Evolutionary conservation across 2,113 vertebrate species (phyloP), one percentile per base, ranked within the genome.

Genomic region (Apistogramma diplotaenia): DNA sequence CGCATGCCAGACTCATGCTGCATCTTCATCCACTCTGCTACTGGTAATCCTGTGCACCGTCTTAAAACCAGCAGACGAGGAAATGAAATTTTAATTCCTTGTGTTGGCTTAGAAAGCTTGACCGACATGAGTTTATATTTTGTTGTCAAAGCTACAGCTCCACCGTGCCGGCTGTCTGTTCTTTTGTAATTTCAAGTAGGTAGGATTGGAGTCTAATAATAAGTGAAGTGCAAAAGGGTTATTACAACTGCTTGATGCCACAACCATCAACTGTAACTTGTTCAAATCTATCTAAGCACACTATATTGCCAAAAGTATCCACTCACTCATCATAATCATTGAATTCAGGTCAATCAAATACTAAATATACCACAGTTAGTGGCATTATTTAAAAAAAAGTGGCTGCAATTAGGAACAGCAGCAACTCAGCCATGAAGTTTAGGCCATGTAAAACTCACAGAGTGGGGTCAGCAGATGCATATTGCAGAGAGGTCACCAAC

Each of bases 31-130:
- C 46, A 46, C 43, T 80, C 72, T 40, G 18, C 18, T 58, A 25
- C 56, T 81, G 4, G 29, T 89, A 87, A 92, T 85, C 75, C 87
- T 60, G 18, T 12, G 53, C 49, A 58, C 55, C 4, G 81, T 85
- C 67, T 73, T 37, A 73, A 76, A 78, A 72, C 61, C 81, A 79
- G 49, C 33, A 57, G 43, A 70, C 1, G 51, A 43, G 35, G 56
- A 84, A 85, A 85, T 78, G 27, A 76, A 54, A 33, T 37, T 85
- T 78, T 78, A 60, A 88, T 57, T 83, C 74, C 37, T 46, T 55
- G 12, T 53, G 37, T 74, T 81, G 61, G 37, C 76, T 81, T 40
- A 33, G 25, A 82, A 80, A 87, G 79, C 79, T 78, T 77, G 73
- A 86, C 49, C 87, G 83, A 84, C 73, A 11, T 1, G 43, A 56